These are phyloP conservation scores for Myotis daubentonii DNA, from an alignment of 2,797 vertebrate genomes.

Conservation along the genomic window DNA sequence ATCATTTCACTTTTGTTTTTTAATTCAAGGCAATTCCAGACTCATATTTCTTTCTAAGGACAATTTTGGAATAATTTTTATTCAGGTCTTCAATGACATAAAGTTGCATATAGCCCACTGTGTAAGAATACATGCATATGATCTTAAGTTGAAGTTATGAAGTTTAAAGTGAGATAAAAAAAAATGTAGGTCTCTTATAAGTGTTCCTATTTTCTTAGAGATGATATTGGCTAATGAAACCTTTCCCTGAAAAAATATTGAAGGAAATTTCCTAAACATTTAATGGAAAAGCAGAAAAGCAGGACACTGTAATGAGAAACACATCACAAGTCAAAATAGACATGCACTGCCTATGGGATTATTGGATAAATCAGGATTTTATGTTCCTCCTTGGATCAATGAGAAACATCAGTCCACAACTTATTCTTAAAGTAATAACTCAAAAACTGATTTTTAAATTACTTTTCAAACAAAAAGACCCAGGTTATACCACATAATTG, in stretches of 20 bases:
- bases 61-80: slow-evolving; percentile 25
- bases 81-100: slow-evolving; percentile 39
- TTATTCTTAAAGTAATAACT: slow-evolving; percentile 26
- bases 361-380: slow-evolving; percentile 3
- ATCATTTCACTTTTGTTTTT: neutral
- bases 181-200: neutral
- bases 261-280: slow-evolving; percentile 27
- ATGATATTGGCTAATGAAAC: neutral
- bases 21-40: slow-evolving; percentile 26
- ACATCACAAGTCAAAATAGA: neutral
- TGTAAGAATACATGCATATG: neutral
- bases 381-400: neutral
- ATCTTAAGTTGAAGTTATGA: slow-evolving; percentile 21
- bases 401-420: neutral
- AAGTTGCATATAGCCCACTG: neutral
- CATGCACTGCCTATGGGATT: neutral
- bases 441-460: slow-evolving; percentile 21
- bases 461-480: slow-evolving; percentile 29
- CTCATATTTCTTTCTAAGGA: slow-evolving; percentile 46
- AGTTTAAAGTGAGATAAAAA: slow-evolving; percentile 32
- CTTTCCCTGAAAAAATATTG: slow-evolving; percentile 11
- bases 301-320: neutral
- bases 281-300: slow-evolving; percentile 20
- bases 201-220: neutral
- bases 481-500: neutral